Conservation (phyloP, 2,113 vertebrate genomes). For the Aegithalos caudatus region DNA sequence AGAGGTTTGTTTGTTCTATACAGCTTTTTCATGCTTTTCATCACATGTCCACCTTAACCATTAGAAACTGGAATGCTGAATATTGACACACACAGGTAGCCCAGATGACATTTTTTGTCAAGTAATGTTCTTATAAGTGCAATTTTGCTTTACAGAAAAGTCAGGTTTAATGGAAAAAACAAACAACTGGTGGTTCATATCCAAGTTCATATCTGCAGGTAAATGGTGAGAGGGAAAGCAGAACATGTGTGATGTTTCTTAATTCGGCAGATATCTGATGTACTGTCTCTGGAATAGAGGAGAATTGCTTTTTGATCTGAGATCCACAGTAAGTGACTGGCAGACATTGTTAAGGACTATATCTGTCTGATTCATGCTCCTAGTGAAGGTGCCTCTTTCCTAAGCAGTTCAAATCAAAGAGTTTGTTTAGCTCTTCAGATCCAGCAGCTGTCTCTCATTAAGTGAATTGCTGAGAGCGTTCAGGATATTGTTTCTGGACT, state of each 20-base stretch:
- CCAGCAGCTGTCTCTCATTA: neutral
- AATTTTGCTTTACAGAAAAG: neutral
- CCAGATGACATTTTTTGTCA: neutral
- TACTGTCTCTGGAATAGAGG: neutral
- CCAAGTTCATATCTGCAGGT: neutral
- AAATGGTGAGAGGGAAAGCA: neutral
- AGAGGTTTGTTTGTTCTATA: neutral
- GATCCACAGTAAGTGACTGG: neutral
- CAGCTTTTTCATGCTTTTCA: neutral
- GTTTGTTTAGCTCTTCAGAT: neutral
- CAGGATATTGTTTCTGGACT: neutral
- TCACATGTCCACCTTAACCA: neutral
- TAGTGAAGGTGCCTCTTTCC: neutral
- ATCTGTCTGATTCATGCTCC: neutral
- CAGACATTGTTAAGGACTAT: neutral
- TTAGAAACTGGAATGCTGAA: neutral
- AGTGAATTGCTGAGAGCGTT: neutral
- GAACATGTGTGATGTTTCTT: fast-evolving
- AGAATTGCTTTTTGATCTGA: neutral
- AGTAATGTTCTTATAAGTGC: neutral
- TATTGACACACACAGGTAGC: neutral
- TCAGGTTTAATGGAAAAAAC: neutral
- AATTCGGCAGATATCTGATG: neutral
- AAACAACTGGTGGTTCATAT: neutral
- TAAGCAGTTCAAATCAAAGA: neutral